These are phyloP conservation scores for Theocolax elegans DNA, from an alignment of 1,140 invertebrate genomes.

Conservation along the genomic window DNA sequence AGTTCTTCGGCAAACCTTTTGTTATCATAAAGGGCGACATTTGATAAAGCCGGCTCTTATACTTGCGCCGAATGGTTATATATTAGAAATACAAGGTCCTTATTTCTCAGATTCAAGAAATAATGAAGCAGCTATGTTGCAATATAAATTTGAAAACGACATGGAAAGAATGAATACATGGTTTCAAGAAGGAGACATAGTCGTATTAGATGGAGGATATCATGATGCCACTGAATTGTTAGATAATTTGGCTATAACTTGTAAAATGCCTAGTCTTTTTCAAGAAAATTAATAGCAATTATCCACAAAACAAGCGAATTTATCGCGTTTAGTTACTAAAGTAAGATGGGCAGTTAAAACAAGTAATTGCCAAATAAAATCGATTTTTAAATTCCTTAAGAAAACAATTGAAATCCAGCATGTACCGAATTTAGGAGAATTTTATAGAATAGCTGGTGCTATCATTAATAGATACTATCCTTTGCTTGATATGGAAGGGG, in stretches of 20 bases:
- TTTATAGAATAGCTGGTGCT: not conserved
- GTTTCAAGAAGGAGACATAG: not conserved
- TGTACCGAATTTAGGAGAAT: not conserved
- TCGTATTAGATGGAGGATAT: not conserved
- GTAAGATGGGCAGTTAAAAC: not conserved
- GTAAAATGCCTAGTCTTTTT: not conserved
- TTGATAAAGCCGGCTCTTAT: slow-evolving; percentile 26
- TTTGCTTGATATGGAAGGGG: not conserved
- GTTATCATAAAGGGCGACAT: slow-evolving; percentile 9
- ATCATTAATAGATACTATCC: not conserved
- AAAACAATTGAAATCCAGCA: too few relatives aligned
- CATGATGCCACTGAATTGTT: not conserved
- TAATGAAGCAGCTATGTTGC: not conserved
- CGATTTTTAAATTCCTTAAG: not conserved
- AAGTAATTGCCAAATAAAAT: not conserved
- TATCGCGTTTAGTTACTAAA: not conserved
- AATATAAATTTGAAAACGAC: not conserved
- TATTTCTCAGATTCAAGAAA: not conserved
- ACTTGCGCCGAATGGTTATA: not conserved
- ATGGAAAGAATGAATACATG: not conserved
- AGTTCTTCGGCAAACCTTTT: slow-evolving; percentile 15
- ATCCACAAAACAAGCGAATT: not conserved
- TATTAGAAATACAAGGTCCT: too few relatives aligned
- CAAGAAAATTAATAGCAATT: not conserved
- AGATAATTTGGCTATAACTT: not conserved